Base-by-base conservation (phyloP, 2,113 vertebrate species). In the Psettodes erumei region DNA sequence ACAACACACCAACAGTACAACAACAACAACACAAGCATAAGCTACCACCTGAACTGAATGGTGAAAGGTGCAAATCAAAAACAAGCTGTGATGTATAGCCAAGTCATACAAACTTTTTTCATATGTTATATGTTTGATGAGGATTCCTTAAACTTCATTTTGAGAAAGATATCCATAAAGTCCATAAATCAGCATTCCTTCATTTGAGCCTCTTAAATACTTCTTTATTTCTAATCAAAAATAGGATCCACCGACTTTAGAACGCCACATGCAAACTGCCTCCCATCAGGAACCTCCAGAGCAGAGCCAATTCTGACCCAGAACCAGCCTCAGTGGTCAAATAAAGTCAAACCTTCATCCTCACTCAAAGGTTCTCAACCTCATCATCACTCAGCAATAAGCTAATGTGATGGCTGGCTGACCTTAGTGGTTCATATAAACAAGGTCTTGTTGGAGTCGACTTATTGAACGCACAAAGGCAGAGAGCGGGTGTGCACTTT, bases 361-460 rank as follows among this genome's bases (percentile, higher is more conserved):
- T 35, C 1, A 63, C 6, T 40, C 48, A 63, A 74, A 61, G 54
- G 38, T 65, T 70, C 45, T 63, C 9, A 42, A 35, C 28, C 55
- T 75, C 4, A 38, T 32, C 32, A 28, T 59, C 4, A 28, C 19
- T 54, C 60, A 48, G 55, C 23, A 42, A 37, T 66, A 60, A 65
- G 43, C 65, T 58, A 33, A 76, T 63, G 56, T 37, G 42, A 37
- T 40, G 51, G 5, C 64, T 40, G 51, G 5, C 64, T 61, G 79
- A 51, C 76, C 70, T 83, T 43, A 73, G 42, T 65, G 43, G 65
- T 69, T 77, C 4, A 75, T 32, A 74, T 8, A 76, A 79, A 82
- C 72, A 86, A 65, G 65, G 42, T 82, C 61, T 86, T 48, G 56
- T 38, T 59, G 54, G 71, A 59, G 64, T 71, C 30, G 71, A 65